These are phyloP conservation scores for Cyphomyrmex costatus DNA, from an alignment of 1,140 invertebrate genomes.

Conservation along the genomic window DNA sequence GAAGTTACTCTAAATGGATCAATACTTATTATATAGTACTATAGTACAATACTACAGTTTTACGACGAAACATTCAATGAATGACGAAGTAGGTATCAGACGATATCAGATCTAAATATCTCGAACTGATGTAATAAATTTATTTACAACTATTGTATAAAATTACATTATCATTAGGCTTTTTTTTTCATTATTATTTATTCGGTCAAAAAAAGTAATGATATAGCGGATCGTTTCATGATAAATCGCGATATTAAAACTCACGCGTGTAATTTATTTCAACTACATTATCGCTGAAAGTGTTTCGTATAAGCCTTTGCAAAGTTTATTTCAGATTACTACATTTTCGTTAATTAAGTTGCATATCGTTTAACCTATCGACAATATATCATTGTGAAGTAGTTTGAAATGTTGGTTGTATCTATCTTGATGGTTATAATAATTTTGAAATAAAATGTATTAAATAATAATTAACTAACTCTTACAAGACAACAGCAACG, in stretches of 20 bases:
- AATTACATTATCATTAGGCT: background rate
- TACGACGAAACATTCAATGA: background rate
- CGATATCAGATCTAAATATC: background rate
- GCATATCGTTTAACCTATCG: background rate
- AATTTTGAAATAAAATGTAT: background rate
- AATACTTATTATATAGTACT: background rate
- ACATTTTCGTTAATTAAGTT: conserved; percentile 22
- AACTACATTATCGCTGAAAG: conserved; percentile 19
- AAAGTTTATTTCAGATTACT: conserved; percentile 24
- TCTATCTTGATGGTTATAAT: background rate
- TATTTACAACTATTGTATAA: background rate
- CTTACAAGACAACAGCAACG: background rate
- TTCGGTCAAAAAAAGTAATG: conserved; percentile 2
- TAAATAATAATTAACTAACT: background rate
- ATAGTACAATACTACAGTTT: background rate
- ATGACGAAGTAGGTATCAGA: background rate
- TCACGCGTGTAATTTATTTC: background rate
- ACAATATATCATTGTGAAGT: background rate
- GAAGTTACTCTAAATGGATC: no score
- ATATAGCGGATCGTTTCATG: conserved; percentile 4
- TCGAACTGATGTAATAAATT: background rate
- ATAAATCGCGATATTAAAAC: conserved; percentile 50
- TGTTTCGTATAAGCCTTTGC: conserved; percentile 13
- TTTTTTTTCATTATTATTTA: conserved; percentile 36
- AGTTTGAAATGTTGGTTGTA: background rate